Evolutionary conservation across 1,140 invertebrate species (phyloP).

Genomic region (Ruditapes philippinarum): DNA sequence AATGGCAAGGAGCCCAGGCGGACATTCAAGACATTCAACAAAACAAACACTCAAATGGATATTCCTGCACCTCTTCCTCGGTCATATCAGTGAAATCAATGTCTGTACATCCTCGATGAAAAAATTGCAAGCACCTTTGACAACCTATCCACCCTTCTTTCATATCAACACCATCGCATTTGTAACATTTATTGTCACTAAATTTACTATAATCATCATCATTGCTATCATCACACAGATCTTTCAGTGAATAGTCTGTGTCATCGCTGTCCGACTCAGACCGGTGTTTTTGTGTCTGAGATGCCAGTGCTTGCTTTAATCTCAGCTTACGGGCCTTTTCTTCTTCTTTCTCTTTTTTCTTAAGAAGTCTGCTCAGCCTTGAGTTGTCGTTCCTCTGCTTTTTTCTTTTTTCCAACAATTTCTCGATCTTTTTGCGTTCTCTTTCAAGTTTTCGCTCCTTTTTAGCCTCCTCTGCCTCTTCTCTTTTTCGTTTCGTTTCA

Average conservation of each 20-base stretch:
- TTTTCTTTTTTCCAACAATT: not conserved
- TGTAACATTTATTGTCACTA: not conserved
- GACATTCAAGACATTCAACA: not conserved
- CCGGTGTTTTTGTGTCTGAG: not conserved
- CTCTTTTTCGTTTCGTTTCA: constrained; percentile 17
- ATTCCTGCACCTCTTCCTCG: not conserved
- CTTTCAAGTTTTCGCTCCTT: not conserved
- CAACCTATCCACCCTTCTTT: not conserved
- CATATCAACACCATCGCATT: not conserved
- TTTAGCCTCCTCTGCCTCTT: not conserved
- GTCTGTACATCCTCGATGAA: not conserved
- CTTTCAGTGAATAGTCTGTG: not conserved
- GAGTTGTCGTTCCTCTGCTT: not conserved
- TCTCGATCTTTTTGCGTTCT: not conserved
- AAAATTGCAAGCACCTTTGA: not conserved
- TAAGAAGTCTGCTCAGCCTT: not conserved
- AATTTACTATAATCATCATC: no score
- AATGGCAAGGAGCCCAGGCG: no score
- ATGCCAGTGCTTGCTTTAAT: not conserved
- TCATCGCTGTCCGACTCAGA: not conserved
- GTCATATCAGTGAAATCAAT: not conserved
- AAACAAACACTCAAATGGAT: not conserved
- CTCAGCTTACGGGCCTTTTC: not conserved
- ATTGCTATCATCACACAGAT: not conserved
- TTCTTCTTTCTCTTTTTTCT: not conserved